phyloP scores from a whole-genome alignment of 1,140 invertebrate genomes.

The Brachionus angularis region DNA sequence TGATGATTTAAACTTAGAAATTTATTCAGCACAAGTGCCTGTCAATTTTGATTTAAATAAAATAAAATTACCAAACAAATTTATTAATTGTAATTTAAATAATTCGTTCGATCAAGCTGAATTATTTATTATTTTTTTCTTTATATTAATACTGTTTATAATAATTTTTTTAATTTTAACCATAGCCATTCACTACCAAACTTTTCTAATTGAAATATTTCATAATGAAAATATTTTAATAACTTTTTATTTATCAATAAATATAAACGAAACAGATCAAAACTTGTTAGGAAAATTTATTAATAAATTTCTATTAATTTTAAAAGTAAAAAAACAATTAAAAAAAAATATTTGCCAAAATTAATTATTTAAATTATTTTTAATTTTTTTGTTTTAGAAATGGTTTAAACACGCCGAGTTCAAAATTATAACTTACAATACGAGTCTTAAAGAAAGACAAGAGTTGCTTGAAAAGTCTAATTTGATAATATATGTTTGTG shows the following conservation, averaged over 20 bases:
- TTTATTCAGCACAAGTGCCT: background rate
- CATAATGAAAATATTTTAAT: background rate
- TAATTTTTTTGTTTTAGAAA: constrained; percentile 3
- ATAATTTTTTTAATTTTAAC: background rate
- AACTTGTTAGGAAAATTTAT: background rate
- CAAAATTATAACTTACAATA: background rate
- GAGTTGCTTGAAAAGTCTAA: background rate
- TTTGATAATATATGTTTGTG: constrained; percentile 11
- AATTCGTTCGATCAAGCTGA: no score
- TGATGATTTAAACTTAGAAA: background rate
- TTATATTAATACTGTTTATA: background rate
- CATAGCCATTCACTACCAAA: constrained; percentile 1
- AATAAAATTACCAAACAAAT: background rate
- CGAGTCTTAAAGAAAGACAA: background rate
- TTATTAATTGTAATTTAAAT: constrained; percentile 17
- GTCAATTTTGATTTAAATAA: background rate
- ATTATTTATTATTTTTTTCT: background rate
- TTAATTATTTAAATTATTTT: no score
- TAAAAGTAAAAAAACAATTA: no score
- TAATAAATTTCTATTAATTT: background rate
- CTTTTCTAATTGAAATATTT: constrained; percentile 1
- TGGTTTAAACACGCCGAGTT: background rate
- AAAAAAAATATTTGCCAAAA: no score
- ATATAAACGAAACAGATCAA: background rate
- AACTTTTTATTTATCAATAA: constrained; percentile 2